phyloP scores from a whole-genome alignment of 2,797 vertebrate genomes.

The Salmo trutta region DNA sequence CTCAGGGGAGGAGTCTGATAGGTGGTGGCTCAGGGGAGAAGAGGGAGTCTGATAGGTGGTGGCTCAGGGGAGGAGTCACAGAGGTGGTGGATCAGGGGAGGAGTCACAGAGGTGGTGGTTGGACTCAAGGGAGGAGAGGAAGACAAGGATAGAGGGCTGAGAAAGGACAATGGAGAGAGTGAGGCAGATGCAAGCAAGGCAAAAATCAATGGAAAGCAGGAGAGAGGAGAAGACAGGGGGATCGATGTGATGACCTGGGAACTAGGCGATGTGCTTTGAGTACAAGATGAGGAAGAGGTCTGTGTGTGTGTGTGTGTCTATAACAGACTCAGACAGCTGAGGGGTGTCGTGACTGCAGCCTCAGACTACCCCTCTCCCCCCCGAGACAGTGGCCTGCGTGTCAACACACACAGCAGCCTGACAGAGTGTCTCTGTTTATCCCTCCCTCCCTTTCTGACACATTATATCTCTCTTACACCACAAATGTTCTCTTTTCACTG shows the following conservation, averaged over 20 bases:
- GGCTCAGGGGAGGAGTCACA: not conserved
- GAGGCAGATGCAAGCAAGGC: no score
- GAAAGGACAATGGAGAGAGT: not conserved
- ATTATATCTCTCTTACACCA: not conserved
- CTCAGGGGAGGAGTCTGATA: no score
- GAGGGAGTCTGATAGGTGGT: not conserved
- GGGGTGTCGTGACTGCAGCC: slow-evolving; percentile 54
- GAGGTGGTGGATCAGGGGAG: not conserved
- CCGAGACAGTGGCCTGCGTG: slow-evolving; percentile 28
- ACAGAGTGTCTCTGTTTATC: not conserved
- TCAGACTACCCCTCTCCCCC: slow-evolving; percentile 30
- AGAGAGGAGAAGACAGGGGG: not conserved
- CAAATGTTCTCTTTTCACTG: not conserved
- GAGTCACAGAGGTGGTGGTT: not conserved
- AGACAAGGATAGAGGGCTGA: not conserved
- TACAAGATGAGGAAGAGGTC: no score
- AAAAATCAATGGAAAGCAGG: no score
- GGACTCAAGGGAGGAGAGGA: not conserved
- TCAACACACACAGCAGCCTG: slow-evolving; percentile 15
- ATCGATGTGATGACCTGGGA: not conserved
- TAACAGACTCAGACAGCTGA: slow-evolving; percentile 39
- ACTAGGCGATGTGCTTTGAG: not conserved
- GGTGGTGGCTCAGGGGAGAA: no score
- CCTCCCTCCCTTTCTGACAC: slow-evolving; percentile 1
- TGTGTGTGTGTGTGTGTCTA: no score